Base-by-base conservation (phyloP, 1,140 invertebrate genomes). In the Drosophila pachea region DNA sequence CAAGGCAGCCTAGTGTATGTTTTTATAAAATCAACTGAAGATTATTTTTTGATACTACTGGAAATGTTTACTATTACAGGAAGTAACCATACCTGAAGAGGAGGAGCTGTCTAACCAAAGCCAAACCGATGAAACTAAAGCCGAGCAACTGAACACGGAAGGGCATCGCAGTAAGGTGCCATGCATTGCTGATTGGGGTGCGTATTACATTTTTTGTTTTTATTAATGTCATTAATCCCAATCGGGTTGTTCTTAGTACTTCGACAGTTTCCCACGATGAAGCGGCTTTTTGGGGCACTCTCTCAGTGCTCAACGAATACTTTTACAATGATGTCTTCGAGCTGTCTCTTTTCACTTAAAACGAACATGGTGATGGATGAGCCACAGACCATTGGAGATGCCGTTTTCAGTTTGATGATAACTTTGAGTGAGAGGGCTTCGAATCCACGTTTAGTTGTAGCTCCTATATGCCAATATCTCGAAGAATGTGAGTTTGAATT, bases 121-220 rank as follows among this genome's bases (percentile, higher is more conserved):
- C 31, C 94, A 95, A 90, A 95, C 95, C 0, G 94, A 96, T 79
- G 95, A 95, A 89, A 94, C 93, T 71, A 95, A 96, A 90, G 93
- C 92, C 2, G 93, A 94, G 35, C 93, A 94, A 75, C 91, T 92
- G 38, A 91, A 93, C 40, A 91, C 92, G 33, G 91, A 75, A 61
- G 86, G 69, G 33, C 82, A 83, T 68, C 87, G 90, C 68, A 84
- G 90, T 16, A 89, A 91, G 54, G 83, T 92, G 56, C 94, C 93
- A 5, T 95, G 93, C 75, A 91, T 95, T 16, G 94, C 94, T 1
- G 94, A 95, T 87, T 93, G 92, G 68, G 88, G 88, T 89, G 43
- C 7, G 42, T 65, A 40, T 29, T n/a, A 1, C 14, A 6, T 4
- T 50, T n/a, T 29, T 29, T 6, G 8, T 12, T 8, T 6, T 9